phyloP scores from a whole-genome alignment of 2,113 vertebrate species.

The Aptenodytes patagonicus region DNA sequence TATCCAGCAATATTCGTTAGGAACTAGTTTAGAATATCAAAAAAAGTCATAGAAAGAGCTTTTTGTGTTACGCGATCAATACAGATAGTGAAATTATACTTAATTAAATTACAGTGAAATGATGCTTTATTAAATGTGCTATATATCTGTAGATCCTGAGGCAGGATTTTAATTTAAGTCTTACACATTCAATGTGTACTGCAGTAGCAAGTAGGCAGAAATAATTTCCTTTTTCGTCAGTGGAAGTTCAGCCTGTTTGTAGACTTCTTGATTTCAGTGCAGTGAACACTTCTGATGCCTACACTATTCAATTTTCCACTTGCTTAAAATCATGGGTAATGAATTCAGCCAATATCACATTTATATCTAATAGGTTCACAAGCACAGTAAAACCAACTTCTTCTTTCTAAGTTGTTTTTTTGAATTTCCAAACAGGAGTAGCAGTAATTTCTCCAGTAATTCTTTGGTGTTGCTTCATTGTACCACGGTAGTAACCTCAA shows the following conservation, averaged over 20 bases:
- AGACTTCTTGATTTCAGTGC: neutral
- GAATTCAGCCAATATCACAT: neutral
- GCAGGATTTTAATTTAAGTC: constrained; percentile 36
- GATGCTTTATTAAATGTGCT: neutral
- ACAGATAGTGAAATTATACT: constrained; percentile 26
- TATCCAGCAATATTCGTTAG: neutral
- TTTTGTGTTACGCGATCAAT: neutral
- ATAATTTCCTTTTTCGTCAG: neutral
- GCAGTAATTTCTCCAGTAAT: neutral
- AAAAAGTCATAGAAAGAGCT: neutral
- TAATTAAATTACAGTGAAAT: neutral
- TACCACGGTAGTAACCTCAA: neutral
- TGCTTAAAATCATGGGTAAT: neutral
- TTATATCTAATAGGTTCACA: neutral
- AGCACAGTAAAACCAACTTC: neutral
- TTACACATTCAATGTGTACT: neutral
- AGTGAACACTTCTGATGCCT: neutral
- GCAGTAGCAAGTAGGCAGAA: neutral
- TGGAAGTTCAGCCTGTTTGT: neutral
- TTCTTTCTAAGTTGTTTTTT: neutral
- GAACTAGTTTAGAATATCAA: neutral
- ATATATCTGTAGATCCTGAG: neutral
- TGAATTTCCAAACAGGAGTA: neutral
- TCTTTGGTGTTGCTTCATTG: neutral
- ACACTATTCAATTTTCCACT: neutral